Evolutionary conservation across 2,113 vertebrate species (phyloP).

Genomic region (Gymnocephalus cernua): DNA sequence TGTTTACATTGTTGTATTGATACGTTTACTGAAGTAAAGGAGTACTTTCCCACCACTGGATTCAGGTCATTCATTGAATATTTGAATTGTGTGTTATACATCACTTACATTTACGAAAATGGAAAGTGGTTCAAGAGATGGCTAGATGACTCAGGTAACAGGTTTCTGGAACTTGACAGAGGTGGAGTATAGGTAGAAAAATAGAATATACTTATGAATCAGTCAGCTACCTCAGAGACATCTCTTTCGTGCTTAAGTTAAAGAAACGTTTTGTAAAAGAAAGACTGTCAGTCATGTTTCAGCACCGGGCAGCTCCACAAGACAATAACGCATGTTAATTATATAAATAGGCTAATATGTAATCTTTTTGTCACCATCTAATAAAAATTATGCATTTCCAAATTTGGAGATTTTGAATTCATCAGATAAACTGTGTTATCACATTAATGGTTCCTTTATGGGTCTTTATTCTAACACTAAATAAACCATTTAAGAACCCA

Average conservation of each 20-base stretch:
- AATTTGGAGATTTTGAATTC: not conserved
- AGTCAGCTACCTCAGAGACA: not conserved
- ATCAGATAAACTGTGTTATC: not conserved
- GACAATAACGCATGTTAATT: not conserved
- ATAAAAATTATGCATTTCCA: not conserved
- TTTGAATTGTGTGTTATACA: not conserved
- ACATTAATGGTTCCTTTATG: not conserved
- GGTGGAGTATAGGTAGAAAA: not conserved
- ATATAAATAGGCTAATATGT: conserved; percentile 9
- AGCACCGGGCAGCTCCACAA: conserved; percentile 35
- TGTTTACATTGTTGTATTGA: not conserved
- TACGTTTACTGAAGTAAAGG: not conserved
- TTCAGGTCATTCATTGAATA: not conserved
- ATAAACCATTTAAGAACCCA: not conserved
- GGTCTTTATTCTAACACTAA: not conserved
- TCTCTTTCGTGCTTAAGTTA: not conserved
- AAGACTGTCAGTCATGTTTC: conserved; percentile 3
- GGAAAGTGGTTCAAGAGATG: not conserved
- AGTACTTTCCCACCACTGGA: not conserved
- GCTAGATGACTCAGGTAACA: not conserved
- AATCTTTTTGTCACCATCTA: not conserved
- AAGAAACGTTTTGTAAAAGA: not conserved
- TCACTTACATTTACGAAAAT: not conserved
- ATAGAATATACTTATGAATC: not conserved
- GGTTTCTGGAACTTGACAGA: not conserved